A percentile compares a stretch with the other conserved stretches of the same genome.
Conservation (phyloP, 2,113 vertebrate species). For the Illadopsis cleaveri region DNA sequence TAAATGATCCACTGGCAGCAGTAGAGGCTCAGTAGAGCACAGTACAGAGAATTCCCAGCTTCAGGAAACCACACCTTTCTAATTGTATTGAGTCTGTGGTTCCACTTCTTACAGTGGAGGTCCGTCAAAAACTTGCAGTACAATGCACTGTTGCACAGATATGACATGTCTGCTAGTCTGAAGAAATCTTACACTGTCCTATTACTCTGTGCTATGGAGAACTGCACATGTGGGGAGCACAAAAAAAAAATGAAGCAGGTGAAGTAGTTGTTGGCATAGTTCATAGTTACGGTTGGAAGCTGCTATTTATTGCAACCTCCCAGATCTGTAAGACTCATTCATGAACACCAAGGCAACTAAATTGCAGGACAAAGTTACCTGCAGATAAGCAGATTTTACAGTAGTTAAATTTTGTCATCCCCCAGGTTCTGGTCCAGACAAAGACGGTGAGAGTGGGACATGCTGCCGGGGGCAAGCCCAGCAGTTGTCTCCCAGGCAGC, state of each 20-base stretch:
- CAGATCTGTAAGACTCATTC: neutral
- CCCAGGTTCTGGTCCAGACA: neutral
- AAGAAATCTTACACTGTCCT: neutral
- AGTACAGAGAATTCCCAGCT: neutral
- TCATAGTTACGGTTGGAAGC: neutral
- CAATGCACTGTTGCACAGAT: neutral
- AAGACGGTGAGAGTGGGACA: accelerated
- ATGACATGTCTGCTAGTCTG: accelerated
- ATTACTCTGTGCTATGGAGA: neutral
- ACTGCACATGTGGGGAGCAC: accelerated
- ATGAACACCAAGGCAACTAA: neutral
- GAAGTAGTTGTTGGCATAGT: neutral
- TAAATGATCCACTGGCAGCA: neutral
- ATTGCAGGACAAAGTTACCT: neutral
- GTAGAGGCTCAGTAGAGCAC: neutral
- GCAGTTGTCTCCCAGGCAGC: neutral
- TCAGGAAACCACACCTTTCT: neutral
- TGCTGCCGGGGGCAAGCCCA: neutral
- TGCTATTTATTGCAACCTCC: neutral
- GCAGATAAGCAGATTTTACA: neutral
- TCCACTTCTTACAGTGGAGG: neutral
- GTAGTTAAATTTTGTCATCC: neutral
- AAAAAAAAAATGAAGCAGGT: neutral
- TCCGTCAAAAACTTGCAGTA: neutral
- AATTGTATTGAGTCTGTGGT: neutral